Conservation (phyloP, 92 coral and sea anemone genomes). For the Paramuricea clavata region DNA sequence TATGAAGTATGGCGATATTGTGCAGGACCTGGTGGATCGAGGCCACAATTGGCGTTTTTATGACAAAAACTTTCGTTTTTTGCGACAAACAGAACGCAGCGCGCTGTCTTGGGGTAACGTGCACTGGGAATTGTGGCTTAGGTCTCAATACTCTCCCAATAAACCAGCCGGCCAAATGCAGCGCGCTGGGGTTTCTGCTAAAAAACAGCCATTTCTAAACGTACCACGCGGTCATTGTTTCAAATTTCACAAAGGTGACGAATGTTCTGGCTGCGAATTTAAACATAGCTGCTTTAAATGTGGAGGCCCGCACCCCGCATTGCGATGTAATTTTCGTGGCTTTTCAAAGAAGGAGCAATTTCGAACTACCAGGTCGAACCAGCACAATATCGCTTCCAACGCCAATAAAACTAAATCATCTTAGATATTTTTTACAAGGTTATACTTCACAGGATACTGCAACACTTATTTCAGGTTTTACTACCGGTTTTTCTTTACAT, state of each 20-base stretch:
- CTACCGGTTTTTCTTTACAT: constrained; percentile 38
- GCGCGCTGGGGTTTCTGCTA: too few species aligned
- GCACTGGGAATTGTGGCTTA: constrained; percentile 70
- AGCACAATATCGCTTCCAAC: constrained; percentile 27
- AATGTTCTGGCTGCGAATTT: constrained; percentile 60
- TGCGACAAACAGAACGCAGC: background rate
- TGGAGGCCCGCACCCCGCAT: constrained; percentile 51
- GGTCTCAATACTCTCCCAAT: constrained; percentile 33
- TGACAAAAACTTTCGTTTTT: constrained; percentile 33
- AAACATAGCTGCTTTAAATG: constrained; percentile 71
- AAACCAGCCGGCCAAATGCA: too few species aligned
- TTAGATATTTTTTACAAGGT: constrained; percentile 10
- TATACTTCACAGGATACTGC: background rate
- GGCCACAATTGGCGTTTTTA: constrained; percentile 38
- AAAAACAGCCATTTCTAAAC: constrained; percentile 13
- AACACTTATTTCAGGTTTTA: constrained; percentile 30
- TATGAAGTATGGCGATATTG: constrained; percentile 31
- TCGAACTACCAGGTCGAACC: background rate
- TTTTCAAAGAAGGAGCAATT: background rate
- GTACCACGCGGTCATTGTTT: constrained; percentile 59
- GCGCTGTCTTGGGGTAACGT: constrained; percentile 42
- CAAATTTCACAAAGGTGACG: constrained; percentile 45
- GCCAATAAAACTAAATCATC: constrained; percentile 36
- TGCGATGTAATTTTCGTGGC: constrained; percentile 64
- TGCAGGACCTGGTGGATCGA: constrained; percentile 19